Evolutionary conservation across 2,113 vertebrate species (phyloP), one percentile per base, ranked within the genome.

Genomic region (Trematomus loennbergii): DNA sequence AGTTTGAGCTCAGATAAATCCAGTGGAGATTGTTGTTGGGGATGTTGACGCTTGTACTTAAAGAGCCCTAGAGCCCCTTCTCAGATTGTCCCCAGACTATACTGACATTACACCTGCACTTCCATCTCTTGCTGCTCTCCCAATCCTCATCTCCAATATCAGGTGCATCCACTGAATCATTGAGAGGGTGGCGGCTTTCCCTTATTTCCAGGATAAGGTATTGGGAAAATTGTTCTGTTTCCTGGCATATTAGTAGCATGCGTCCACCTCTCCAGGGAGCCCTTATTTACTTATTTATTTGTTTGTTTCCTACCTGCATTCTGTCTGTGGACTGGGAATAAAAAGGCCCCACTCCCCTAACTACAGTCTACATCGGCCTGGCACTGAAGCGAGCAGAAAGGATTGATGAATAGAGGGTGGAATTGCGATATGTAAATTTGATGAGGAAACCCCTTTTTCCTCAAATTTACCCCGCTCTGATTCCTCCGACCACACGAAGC

Each of bases 371-470:
- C 76, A 10, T 84, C 15, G 45, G 55, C 52, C 70, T 61, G 55
- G 18, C 25, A 20, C 61, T 60, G 68, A 68, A 57, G 52, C 72
- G 81, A 75, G 65, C 25, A 29, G 48, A 59, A 46, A 75, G 72
- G 78, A 85, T 68, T 59, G 66, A 85, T 83, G 78, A 75, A 79
- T 82, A 72, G 62, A 76, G 65, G 48, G 29, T 55, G 76, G 63
- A 88, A 16, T 86, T 88, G 77, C 22, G 12, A 82, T 89, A 92
- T 93, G 91, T 91, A 93, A 93, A 94, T 94, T 87, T 90, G 84
- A 92, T 87, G 81, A 88, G 84, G 83, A 82, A 87, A 79, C 85
- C 61, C 62, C 57, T 68, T 69, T 75, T 61, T n/a, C 57, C 59
- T 67, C 75, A 81, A 75, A 88, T 89, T 57, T 63, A 84, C 83